Conservation (phyloP, 2,113 vertebrate species). For the Phylloscopus trochilus region DNA sequence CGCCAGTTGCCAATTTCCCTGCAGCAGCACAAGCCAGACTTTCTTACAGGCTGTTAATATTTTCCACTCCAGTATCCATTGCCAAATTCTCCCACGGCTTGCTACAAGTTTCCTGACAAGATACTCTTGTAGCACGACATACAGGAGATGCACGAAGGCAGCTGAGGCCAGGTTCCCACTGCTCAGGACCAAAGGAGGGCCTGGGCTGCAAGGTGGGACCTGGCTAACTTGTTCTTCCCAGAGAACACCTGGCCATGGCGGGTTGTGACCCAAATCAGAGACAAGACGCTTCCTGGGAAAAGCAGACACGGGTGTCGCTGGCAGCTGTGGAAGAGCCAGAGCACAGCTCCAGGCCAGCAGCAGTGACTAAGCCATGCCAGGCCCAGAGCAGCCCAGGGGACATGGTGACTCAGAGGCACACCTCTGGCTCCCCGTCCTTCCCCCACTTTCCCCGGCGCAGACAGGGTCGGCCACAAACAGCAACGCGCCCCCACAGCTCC, state of each 20-base stretch:
- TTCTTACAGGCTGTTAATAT: slow-evolving; percentile 66
- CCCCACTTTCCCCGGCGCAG: accelerated
- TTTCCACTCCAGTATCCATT: slow-evolving; percentile 55
- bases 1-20: slow-evolving; percentile 54
- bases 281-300: accelerated
- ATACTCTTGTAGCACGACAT: slow-evolving; percentile 5
- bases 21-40: slow-evolving; percentile 65
- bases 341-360: neutral
- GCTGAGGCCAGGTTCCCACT: neutral
- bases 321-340: neutral
- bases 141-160: neutral
- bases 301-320: accelerated
- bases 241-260: accelerated
- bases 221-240: neutral
- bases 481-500: accelerated
- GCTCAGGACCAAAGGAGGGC: neutral
- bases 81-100: slow-evolving; percentile 70
- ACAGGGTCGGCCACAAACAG: neutral
- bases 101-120: slow-evolving; percentile 69
- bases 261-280: neutral
- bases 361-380: neutral
- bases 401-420: neutral
- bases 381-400: neutral
- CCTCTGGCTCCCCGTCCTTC: neutral
- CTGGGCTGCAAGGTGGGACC: neutral